Base-by-base conservation (phyloP, 2,113 vertebrate species). In the Petaurus breviceps region DNA sequence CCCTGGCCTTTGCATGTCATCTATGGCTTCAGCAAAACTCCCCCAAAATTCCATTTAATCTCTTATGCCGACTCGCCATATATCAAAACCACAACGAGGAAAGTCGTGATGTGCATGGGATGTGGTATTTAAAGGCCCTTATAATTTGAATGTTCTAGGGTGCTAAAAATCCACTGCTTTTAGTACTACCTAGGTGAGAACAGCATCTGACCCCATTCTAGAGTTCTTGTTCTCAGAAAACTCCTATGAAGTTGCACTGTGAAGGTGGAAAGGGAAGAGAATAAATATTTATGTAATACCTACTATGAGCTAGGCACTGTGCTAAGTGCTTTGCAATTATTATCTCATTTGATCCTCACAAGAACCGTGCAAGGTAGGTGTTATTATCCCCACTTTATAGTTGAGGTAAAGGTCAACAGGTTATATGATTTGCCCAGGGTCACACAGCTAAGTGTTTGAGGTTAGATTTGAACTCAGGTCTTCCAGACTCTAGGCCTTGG, bases 141-240 rank as follows among this genome's bases (percentile, higher is more conserved):
- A 54, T 93, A 90, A 84, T 47, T 26, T 52, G 50, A 49, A 28
- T 8, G 51, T 12, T 3, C 53, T 52, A 49, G 31, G 3, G 51
- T 12, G 37, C 53, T 37, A 43, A 77, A 31, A 93, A 92, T 94
- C 94, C 57, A 93, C 11, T 1, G 0, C 51, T 51, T 68, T 31
- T 51, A 37, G 50, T 51, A 46, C 10, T 93, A 28, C 26, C 91
- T 84, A 90, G 95, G 54, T 3, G 19, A 26, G 57, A 90, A 11
- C 92, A 53, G 43, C 53, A 92, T 96, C 92, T 97, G 91, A 53
- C 51, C 92, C 54, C 3, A 46, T 28, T 52, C 47, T 23, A 7
- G 3, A 26, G 43, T 24, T 93, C n/a, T 7, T 37, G 51, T 7
- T 25, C 37, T 49, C 96, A 57, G 92, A 89, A 57, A 92, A 77